Evolutionary conservation across 2,888 invertebrate genomes (phyloP).

Genomic region (Metallyticus violacea): DNA sequence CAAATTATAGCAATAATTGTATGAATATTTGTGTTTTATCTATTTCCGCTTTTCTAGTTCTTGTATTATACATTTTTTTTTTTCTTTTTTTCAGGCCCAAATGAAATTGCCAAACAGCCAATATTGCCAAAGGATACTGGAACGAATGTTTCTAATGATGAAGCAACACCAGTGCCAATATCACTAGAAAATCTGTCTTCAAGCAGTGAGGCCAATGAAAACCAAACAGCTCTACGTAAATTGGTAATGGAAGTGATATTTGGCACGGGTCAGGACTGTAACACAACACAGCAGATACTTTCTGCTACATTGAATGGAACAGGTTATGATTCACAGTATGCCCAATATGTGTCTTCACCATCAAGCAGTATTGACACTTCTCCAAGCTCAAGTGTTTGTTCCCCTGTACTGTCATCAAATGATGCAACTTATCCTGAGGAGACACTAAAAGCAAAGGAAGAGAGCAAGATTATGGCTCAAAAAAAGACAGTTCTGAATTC

Average conservation of each 20-base stretch:
- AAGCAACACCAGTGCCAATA: neutral
- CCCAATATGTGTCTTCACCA: neutral
- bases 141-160: too few relatives aligned
- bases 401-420: neutral
- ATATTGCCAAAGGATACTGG: neutral
- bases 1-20: too few relatives aligned
- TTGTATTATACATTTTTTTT: neutral
- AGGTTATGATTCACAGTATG: neutral
- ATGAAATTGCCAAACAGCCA: neutral
- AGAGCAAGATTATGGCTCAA: neutral
- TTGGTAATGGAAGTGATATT: slow-evolving; percentile 49
- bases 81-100: neutral
- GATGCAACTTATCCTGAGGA: neutral
- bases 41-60: too few relatives aligned
- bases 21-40: too few relatives aligned
- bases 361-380: neutral
- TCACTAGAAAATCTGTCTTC: neutral
- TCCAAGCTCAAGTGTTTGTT: neutral
- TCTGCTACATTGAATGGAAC: neutral
- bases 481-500: neutral
- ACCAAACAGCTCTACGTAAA: slow-evolving; percentile 33
- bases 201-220: neutral
- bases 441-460: neutral
- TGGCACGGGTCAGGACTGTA: slow-evolving; percentile 35
- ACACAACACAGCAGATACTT: neutral